phyloP scores from a whole-genome alignment of 2,113 vertebrate genomes.

The Physeter macrocephalus region DNA sequence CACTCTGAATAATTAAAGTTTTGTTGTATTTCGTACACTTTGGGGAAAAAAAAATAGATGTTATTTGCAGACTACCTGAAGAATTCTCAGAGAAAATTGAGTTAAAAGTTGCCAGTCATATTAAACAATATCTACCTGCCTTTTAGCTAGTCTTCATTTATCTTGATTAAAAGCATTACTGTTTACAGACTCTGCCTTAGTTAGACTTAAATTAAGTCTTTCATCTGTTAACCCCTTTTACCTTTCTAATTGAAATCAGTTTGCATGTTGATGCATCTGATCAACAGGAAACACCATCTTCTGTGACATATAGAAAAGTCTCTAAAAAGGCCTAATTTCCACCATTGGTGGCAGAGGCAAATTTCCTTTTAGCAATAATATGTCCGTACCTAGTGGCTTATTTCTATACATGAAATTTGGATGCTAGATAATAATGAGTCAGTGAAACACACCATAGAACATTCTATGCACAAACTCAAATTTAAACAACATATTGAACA shows the following conservation, averaged over 20 bases:
- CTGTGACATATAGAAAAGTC: neutral
- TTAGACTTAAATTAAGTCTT: neutral
- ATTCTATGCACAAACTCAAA: neutral
- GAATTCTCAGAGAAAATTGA: conserved; percentile 1
- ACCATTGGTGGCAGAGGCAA: neutral
- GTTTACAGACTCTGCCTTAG: neutral
- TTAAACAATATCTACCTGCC: neutral
- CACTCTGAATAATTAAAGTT: neutral
- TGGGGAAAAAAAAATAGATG: neutral
- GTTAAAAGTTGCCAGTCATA: neutral
- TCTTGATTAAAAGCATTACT: neutral
- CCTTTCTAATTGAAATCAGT: neutral
- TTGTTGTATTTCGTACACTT: neutral
- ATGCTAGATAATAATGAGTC: neutral
- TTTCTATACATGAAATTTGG: neutral
- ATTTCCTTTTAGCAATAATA: neutral
- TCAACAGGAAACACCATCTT: neutral
- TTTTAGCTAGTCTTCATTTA: neutral
- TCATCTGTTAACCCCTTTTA: neutral
- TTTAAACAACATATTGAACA: neutral
- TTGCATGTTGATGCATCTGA: neutral
- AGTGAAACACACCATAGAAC: neutral
- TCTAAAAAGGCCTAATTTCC: neutral
- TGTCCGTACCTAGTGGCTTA: neutral
- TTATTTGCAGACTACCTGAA: neutral